phyloP scores from a whole-genome alignment of 2,113 vertebrate species.

The Picathartes gymnocephalus region DNA sequence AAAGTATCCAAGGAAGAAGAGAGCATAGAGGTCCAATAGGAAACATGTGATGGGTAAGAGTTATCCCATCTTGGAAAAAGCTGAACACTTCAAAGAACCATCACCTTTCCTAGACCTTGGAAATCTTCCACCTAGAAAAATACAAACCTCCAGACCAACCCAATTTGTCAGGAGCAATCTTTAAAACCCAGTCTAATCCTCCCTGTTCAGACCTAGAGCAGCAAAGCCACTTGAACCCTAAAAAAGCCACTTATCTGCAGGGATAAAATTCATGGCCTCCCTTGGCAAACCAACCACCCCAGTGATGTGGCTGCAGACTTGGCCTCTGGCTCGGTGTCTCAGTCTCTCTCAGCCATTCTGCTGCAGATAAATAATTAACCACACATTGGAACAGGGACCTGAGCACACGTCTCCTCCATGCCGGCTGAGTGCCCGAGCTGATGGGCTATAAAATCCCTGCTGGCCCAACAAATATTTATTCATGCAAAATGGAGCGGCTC shows the following conservation, averaged over 20 bases:
- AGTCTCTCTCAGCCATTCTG: neutral
- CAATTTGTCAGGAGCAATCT: neutral
- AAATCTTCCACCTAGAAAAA: neutral
- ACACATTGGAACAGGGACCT: neutral
- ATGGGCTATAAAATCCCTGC: conserved; percentile 41
- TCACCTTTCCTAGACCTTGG: neutral
- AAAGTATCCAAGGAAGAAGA: neutral
- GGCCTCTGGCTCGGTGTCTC: conserved; percentile 27
- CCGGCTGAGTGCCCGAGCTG: neutral
- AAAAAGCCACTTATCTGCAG: neutral
- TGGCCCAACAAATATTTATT: conserved; percentile 45
- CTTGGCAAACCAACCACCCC: neutral
- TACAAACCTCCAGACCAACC: neutral
- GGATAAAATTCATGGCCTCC: neutral
- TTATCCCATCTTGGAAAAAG: neutral
- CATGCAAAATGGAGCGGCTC: conserved; percentile 6
- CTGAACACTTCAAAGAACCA: neutral
- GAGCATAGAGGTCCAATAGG: rapidly evolving
- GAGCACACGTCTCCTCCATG: neutral
- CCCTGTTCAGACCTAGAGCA: neutral
- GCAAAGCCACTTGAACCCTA: neutral
- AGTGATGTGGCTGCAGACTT: neutral
- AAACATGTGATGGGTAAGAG: neutral
- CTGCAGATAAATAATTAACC: conserved; percentile 46
- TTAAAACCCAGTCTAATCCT: neutral